Base-by-base conservation (phyloP, 2,797 vertebrate species). In the Muscicapa striata region DNA sequence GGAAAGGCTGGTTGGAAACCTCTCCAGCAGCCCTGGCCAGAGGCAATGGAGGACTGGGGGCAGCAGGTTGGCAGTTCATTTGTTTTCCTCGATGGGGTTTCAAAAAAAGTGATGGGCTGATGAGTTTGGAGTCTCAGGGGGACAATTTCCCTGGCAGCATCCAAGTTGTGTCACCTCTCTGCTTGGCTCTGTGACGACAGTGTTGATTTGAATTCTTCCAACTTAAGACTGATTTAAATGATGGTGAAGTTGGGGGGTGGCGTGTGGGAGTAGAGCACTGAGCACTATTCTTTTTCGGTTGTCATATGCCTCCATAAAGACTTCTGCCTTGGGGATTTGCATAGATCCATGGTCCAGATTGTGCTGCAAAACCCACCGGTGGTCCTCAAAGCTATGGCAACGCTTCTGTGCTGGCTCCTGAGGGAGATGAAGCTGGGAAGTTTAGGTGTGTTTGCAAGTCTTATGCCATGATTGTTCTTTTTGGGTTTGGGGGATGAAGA, bases 211-310 rank as follows among this genome's bases (percentile, higher is more conserved):
- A 94, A 94, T 96, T 93, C 91, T 95, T 91, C 93, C 95, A 96
- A 94, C 95, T 94, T 81, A 90, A 94, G 87, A 72, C 96, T 96
- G 96, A 96, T 96, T 96, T 96, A 95, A 96, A 94, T 90, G 96
- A 92, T 93, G 94, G 94, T 94, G 94, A 95, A 96, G 95, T 87
- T 96, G 95, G 96, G 96, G 96, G 96, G 92, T 92, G 96, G 95
- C 63, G 55, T 89, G 95, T 96, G 95, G 96, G 96, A 94, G 96
- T 94, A 93, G 95, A 95, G 96, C 96, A 93, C 96, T 84, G 92
- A 95, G 95, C 72, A 38, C 96, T 95, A 91, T 95, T 95, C 95
- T 96, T 91, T 96, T 93, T 95, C 36, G 80, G 80, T 95, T 94
- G 86, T 95, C 96, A 95, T 95, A 93, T 95, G 96, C 92, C 91